Evolutionary conservation across 2,888 invertebrate genomes (phyloP).

Genomic region (Colletes collaris): DNA sequence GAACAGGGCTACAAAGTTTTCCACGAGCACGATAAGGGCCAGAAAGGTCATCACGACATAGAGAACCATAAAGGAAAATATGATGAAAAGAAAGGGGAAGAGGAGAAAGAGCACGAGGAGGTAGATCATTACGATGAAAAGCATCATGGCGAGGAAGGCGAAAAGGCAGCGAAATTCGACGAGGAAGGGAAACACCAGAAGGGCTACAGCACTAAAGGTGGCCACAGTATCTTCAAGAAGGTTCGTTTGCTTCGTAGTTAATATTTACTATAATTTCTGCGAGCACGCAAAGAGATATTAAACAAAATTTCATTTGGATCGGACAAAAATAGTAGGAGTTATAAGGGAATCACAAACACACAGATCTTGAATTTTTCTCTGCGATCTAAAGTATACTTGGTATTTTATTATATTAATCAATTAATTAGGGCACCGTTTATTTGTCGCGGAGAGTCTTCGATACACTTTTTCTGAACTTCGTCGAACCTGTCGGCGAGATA

Average conservation of each 20-base stretch:
- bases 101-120: slow-evolving; percentile 86
- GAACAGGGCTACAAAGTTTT: slow-evolving; percentile 82
- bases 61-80: slow-evolving; percentile 87
- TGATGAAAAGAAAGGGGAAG: slow-evolving; percentile 86
- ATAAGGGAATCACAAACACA: no score
- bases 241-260: slow-evolving; percentile 48
- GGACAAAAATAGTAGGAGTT: no score
- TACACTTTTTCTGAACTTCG: neutral
- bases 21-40: slow-evolving; percentile 86
- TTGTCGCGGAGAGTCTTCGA: neutral
- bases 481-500: slow-evolving; percentile 3
- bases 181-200: slow-evolving; percentile 88
- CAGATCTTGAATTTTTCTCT: no score
- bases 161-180: slow-evolving; percentile 86
- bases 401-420: neutral
- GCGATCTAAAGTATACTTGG: neutral
- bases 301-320: no score
- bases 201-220: slow-evolving; percentile 90
- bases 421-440: neutral
- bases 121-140: slow-evolving; percentile 87
- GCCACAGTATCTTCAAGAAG: slow-evolving; percentile 89
- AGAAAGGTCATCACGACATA: slow-evolving; percentile 88
- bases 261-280: neutral
- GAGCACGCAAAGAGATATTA: no score
- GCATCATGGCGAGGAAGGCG: slow-evolving; percentile 88